A percentile compares a stretch with the other conserved stretches of the same genome.
phyloP scores from a whole-genome alignment of 2,888 invertebrate genomes.

The Pristionchus japonicus region DNA sequence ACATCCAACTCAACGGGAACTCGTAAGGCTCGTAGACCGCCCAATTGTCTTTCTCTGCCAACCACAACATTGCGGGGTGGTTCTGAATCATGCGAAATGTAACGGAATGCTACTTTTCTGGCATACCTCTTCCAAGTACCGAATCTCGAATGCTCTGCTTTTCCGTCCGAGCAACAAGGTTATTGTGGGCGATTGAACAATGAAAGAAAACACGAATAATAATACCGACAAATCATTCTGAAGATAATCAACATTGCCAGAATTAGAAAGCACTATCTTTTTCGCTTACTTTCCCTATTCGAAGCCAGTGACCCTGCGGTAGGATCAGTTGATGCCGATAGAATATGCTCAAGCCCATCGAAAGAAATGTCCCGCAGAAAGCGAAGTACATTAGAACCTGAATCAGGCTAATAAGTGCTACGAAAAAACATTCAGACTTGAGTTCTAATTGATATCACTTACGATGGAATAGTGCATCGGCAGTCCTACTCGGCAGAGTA shows the following conservation, averaged over 20 bases:
- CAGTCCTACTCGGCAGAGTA: background rate
- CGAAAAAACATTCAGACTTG: no score
- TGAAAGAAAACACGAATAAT: background rate
- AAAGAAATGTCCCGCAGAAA: background rate
- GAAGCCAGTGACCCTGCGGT: background rate
- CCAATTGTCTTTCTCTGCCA: background rate
- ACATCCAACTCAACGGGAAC: background rate
- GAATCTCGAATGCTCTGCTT: background rate
- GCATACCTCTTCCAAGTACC: background rate
- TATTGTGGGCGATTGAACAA: background rate
- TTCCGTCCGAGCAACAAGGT: background rate
- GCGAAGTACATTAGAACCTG: background rate
- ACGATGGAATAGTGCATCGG: background rate
- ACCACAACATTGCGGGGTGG: background rate
- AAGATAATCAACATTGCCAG: no score
- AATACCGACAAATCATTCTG: no score
- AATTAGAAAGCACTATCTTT: no score
- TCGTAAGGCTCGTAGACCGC: background rate
- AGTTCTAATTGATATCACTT: no score
- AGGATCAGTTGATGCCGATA: background rate
- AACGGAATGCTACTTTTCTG: no score
- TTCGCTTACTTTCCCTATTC: background rate
- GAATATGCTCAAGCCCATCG: background rate
- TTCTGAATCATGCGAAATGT: background rate
- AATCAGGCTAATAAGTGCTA: no score